Base-by-base conservation (phyloP, 2,797 vertebrate species). In the Sebastes paucispinis region DNA sequence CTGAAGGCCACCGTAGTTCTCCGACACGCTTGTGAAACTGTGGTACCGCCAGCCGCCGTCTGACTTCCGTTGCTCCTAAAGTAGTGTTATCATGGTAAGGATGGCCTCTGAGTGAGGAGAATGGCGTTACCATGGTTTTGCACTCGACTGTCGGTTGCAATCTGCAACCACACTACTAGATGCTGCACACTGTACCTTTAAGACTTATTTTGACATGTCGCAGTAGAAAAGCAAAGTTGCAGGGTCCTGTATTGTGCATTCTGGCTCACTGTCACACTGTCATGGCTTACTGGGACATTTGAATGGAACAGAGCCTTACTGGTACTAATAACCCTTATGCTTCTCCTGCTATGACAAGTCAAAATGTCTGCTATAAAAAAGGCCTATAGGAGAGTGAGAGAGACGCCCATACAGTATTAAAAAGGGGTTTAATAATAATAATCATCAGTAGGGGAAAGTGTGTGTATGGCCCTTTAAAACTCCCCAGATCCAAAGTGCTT, bases 71-170 rank as follows among this genome's bases (percentile, higher is more conserved):
- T 47, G 43, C 43, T 47, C 43, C 43, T 0, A 47, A 47, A 47
- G 43, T 47, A 47, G 43, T 16, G 43, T 47, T 47, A 47, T 47
- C 18, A 47, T 0, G 16, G 16, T 18, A 47, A 16, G 16, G 16
- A 47, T 18, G 14, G 14, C 6, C 43, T 47, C 43, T 0, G 43
- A 47, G 43, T 0, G 0, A 47, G 43, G 43, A 0, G 16, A 47
- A 47, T 0, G 0, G 16, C 43, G 0, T 43, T 43, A 43, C 39
- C 14, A 16, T 0, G 39, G 2, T 43, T 43, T 43, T 43, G 39
- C 39, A 43, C 39, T 43, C 14, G 39, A 0, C 6, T 16, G 14
- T 47, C 16, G 43, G 6, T 47, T 47, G 43, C 43, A 47, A 47
- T 47, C 6, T 18, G 43, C 43, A 47, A 47, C 43, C 43, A 47